A percentile compares a stretch with the other conserved stretches of the same genome.
These are phyloP conservation scores for Microcaecilia unicolor DNA, from an alignment of 2,797 vertebrate genomes.

Conservation along the genomic window DNA sequence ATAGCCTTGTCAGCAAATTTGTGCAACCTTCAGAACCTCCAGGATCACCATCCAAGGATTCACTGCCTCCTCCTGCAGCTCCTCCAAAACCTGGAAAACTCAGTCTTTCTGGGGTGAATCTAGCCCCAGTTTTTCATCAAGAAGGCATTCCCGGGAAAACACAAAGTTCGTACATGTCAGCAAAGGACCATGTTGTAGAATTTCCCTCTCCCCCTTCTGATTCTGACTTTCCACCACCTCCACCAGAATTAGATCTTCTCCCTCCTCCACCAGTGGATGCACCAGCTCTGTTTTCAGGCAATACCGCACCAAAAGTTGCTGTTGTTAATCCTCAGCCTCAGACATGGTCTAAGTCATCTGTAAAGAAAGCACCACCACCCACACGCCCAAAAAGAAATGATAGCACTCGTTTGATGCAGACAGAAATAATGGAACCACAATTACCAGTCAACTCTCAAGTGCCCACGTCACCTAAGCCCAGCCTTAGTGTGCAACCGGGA, in stretches of 20 bases:
- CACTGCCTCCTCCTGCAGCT: conserved; percentile 54
- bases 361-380: conserved; percentile 80
- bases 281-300: conserved; percentile 59
- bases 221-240: conserved; percentile 75
- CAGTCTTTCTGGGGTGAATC: conserved; percentile 62
- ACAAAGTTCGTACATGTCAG: conserved; percentile 8
- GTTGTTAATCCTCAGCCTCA: conserved; percentile 90
- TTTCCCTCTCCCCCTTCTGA: conserved; percentile 82
- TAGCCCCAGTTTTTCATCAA: conserved; percentile 69
- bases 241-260: conserved; percentile 77
- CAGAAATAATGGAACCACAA: conserved; percentile 39
- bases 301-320: conserved; percentile 69
- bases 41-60: conserved; percentile 72
- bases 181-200: conserved; percentile 46
- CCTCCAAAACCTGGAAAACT: conserved; percentile 91
- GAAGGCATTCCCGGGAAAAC: conserved; percentile 42
- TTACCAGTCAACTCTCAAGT: conserved; percentile 57
- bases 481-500: conserved; percentile 80
- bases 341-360: conserved; percentile 70
- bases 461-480: conserved; percentile 81
- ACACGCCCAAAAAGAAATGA: conserved; percentile 73
- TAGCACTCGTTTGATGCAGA: conserved; percentile 70
- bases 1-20: conserved; percentile 82
- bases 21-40: conserved; percentile 57
- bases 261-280: conserved; percentile 73